Evolutionary conservation across 1,140 invertebrate species (phyloP).

Genomic region (Halyomorpha halys): DNA sequence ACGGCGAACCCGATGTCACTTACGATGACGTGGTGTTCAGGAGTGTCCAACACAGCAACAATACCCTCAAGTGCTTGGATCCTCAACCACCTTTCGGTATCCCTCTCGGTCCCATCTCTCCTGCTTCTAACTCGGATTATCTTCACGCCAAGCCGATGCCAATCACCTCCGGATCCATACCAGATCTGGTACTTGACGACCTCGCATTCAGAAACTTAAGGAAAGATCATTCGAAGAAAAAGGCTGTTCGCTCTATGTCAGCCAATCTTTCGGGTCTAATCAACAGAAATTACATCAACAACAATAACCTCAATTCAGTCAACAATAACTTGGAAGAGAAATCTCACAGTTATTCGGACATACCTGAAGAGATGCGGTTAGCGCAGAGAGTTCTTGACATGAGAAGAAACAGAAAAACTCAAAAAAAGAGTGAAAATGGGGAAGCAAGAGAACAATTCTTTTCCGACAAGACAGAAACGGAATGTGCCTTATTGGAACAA

Average conservation of each 20-base stretch:
- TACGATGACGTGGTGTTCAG: conserved; percentile 74
- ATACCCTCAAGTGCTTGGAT: conserved; percentile 55
- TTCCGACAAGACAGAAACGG: conserved; percentile 14
- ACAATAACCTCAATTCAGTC: conserved; percentile 23
- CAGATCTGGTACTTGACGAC: conserved; percentile 77
- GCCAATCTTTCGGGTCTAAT: conserved; percentile 62
- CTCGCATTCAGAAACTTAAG: conserved; percentile 70
- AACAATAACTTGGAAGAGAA: conserved; percentile 34
- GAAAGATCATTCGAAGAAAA: conserved; percentile 64
- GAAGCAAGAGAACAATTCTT: conserved; percentile 19
- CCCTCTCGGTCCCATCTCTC: conserved; percentile 65
- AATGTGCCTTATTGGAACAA: conserved; percentile 19
- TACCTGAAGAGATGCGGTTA: conserved; percentile 30
- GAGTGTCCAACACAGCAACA: conserved; percentile 64
- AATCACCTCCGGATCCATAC: conserved; percentile 53
- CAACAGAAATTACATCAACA: conserved; percentile 20
- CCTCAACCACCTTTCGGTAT: conserved; percentile 84
- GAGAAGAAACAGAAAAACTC: conserved; percentile 11
- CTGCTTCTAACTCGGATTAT: conserved; percentile 68
- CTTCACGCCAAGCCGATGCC: conserved; percentile 59
- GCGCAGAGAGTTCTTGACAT: conserved; percentile 28
- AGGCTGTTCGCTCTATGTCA: conserved; percentile 65
- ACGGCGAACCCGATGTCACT: conserved; percentile 61
- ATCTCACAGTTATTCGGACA: conserved; percentile 35
- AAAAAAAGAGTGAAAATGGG: conserved; percentile 19